phyloP scores from a whole-genome alignment of 1,140 invertebrate genomes.

The Philaenus spumarius region DNA sequence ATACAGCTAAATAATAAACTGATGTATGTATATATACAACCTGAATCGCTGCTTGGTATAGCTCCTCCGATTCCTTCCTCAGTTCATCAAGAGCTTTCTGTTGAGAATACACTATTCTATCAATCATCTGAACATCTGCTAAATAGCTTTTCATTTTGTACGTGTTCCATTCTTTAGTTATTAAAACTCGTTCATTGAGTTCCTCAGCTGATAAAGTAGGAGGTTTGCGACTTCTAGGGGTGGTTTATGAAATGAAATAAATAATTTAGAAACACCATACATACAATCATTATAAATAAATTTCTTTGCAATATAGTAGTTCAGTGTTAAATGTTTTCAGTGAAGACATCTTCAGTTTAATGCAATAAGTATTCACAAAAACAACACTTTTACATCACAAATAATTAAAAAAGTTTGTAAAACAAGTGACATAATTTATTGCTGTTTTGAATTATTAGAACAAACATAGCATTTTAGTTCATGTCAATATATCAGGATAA shows the following conservation, averaged over 20 bases:
- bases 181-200: conserved; percentile 45
- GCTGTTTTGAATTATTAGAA: too few relatives aligned
- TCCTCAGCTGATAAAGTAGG: conserved; percentile 41
- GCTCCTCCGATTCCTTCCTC: conserved; percentile 64
- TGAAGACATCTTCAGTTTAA: too few relatives aligned
- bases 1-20: too few relatives aligned
- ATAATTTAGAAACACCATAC: too few relatives aligned
- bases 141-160: conserved; percentile 58
- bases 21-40: too few relatives aligned
- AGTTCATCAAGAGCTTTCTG: conserved; percentile 69
- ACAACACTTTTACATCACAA: neutral
- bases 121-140: conserved; percentile 56
- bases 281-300: too few relatives aligned
- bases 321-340: too few relatives aligned
- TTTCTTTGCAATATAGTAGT: too few relatives aligned
- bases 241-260: too few relatives aligned
- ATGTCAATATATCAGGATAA: too few relatives aligned
- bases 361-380: too few relatives aligned
- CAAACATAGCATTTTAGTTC: too few relatives aligned
- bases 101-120: conserved; percentile 59
- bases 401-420: neutral
- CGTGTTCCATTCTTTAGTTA: conserved; percentile 64
- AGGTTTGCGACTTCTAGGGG: neutral
- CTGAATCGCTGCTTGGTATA: conserved; percentile 76
- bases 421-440: neutral